phyloP scores from a whole-genome alignment of 2,797 vertebrate species.

The Pseudochirops cupreus region DNA sequence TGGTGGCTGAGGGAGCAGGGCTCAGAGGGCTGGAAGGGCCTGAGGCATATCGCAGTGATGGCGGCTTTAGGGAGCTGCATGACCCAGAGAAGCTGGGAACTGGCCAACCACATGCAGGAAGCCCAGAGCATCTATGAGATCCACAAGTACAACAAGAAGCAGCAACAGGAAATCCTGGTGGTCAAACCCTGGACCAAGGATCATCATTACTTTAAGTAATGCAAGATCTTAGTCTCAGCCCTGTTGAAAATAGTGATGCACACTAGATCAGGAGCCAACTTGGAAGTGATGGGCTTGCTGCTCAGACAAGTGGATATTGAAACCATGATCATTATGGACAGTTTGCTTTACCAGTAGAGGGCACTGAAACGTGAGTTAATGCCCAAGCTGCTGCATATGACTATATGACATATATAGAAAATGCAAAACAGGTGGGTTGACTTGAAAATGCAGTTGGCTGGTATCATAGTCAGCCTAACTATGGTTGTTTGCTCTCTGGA shows the following conservation, averaged over 20 bases:
- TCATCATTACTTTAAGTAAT: conserved; percentile 99
- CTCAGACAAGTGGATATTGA: conserved; percentile 98
- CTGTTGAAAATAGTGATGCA: conserved; percentile 99
- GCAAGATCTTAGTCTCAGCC: conserved; percentile 97
- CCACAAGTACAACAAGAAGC: no score
- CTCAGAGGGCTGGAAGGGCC: no score
- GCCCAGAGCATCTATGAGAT: no score
- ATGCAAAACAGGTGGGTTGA: conserved; percentile 98
- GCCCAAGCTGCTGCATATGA: conserved; percentile 99
- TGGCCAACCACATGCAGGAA: no score
- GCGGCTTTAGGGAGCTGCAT: no score
- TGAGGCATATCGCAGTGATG: no score
- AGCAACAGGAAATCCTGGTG: no score
- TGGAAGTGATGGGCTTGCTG: conserved; percentile 99
- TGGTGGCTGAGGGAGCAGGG: no score
- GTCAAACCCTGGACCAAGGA: no score
- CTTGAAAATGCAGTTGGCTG: conserved; percentile 99
- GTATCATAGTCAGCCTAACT: conserved; percentile 99
- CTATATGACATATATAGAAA: conserved; percentile 99
- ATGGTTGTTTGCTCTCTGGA: conserved; percentile 99
- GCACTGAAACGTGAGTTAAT: conserved; percentile 97
- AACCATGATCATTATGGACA: conserved; percentile 99
- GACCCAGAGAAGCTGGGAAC: no score
- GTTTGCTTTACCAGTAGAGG: conserved; percentile 98
- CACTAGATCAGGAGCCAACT: conserved; percentile 96